phyloP scores from a whole-genome alignment of 2,888 invertebrate species.

The Anodontia alba region DNA sequence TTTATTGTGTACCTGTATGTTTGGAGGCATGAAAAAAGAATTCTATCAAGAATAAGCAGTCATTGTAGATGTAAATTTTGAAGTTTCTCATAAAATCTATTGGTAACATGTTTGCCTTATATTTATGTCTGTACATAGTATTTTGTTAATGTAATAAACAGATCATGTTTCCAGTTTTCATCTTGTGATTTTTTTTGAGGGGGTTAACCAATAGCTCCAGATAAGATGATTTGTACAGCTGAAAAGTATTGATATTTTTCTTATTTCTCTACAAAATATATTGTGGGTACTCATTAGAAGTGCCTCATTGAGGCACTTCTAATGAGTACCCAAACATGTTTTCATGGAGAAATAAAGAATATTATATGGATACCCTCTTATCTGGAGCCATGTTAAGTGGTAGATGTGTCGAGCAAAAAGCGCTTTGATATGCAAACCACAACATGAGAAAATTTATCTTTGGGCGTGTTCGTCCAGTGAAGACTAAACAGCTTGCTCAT shows the following conservation, averaged over 20 bases:
- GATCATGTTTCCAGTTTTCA: neutral
- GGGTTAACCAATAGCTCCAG: neutral
- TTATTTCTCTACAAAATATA: too few relatives aligned
- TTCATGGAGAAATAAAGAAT: too few relatives aligned
- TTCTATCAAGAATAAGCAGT: neutral
- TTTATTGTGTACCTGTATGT: neutral
- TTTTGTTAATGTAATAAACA: neutral
- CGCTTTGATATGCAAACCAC: neutral
- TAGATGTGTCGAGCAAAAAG: neutral
- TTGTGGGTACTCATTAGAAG: too few relatives aligned
- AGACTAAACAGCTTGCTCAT: too few relatives aligned
- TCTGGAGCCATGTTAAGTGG: too few relatives aligned
- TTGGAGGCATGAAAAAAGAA: neutral
- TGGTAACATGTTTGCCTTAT: conserved; percentile 5
- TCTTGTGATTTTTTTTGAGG: neutral
- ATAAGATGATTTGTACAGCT: too few relatives aligned
- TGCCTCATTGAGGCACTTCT: too few relatives aligned
- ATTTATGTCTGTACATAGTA: conserved; percentile 10
- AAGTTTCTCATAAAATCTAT: neutral
- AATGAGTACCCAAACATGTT: too few relatives aligned
- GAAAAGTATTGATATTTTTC: too few relatives aligned
- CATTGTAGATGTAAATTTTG: neutral
- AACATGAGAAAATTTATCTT: too few relatives aligned
- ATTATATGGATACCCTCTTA: too few relatives aligned
- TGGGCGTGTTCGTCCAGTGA: too few relatives aligned